Base-by-base conservation (phyloP, 2,888 invertebrate genomes). In the Netelia melanura region DNA sequence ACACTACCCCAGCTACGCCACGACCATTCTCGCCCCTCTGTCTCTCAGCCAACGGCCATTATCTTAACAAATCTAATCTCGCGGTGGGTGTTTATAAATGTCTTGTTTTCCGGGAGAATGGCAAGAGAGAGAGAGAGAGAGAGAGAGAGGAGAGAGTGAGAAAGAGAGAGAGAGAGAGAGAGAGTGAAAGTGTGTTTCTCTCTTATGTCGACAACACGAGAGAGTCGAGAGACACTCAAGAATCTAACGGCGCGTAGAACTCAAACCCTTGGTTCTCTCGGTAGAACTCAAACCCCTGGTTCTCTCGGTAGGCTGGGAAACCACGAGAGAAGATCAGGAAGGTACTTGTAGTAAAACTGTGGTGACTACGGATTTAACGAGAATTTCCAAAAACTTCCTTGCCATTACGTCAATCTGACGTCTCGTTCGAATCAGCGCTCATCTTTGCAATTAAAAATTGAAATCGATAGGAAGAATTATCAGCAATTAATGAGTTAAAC, bases 1-100 rank as follows among this genome's bases (percentile, higher is more conserved):
- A 76, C 82, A 76, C 78, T 83, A 82, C 74, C 86, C 71, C 61
- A 52, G 58, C 64, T 76, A 75, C 61, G 25, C 76, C 72, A 70
- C 81, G 62, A 76, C 81, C 71, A 72, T 74, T 54, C 48, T 72
- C 77, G 21, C 83, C 77, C 81, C 64, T 62, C 38, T 17, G 65
- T 68, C 62, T 89, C 71, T 58, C 48, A 82, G 62, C 79, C 76
- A 82, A 75, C 82, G 67, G 52, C 91, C 92, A 93, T 93, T 93
- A 93, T 93, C 93, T 92, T 93, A 93, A 93, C 93, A 92, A 93
- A 93, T 93, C 93, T 93, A 93, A 93, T 93, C 92, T 93, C 90
- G 90, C 89, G 90, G 91, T 92, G 91, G 93, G 90, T 93, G 93
- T 93, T 93, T 93, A 93, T 93, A 93, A 93, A 93, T 93, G 93